phyloP scores from a whole-genome alignment of 2,888 invertebrate species.

The Mesoligia furuncula region DNA sequence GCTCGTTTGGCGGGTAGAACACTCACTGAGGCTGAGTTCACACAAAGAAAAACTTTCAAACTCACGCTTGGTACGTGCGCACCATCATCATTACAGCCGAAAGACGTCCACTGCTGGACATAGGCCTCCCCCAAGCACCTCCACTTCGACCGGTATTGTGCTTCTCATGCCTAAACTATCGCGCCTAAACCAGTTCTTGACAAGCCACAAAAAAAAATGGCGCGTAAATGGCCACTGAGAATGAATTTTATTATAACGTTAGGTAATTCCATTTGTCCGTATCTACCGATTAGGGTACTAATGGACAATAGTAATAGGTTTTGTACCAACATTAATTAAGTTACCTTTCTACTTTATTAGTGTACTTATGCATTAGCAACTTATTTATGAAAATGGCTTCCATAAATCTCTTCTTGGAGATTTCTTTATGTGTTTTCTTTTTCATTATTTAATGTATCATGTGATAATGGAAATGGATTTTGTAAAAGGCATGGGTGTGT shows the following conservation, averaged over 20 bases:
- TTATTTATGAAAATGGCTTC: conserved; percentile 21
- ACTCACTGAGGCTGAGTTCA: too few species aligned
- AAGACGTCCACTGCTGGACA: too few species aligned
- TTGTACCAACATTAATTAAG: background rate
- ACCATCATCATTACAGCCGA: too few species aligned
- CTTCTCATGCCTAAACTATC: too few species aligned
- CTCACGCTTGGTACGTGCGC: too few species aligned
- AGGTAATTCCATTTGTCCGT: background rate
- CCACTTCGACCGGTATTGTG: too few species aligned
- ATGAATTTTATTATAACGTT: conserved; percentile 1
- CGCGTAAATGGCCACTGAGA: background rate
- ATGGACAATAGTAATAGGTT: conserved; percentile 8
- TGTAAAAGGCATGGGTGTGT: conserved; percentile 12
- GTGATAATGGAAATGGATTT: conserved; percentile 31
- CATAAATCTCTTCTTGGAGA: conserved; percentile 18
- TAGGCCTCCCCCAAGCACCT: too few species aligned
- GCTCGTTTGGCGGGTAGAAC: too few species aligned
- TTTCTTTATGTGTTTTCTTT: conserved; percentile 5
- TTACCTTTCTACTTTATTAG: conserved; percentile 12
- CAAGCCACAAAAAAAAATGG: too few species aligned
- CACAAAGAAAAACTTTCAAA: too few species aligned
- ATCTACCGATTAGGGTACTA: background rate
- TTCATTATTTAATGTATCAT: conserved; percentile 5
- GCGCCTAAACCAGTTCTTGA: background rate
- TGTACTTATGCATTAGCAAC: background rate